These are phyloP conservation scores for Apogon hyalosoma DNA, from an alignment of 2,797 vertebrate genomes.

Conservation along the genomic window DNA sequence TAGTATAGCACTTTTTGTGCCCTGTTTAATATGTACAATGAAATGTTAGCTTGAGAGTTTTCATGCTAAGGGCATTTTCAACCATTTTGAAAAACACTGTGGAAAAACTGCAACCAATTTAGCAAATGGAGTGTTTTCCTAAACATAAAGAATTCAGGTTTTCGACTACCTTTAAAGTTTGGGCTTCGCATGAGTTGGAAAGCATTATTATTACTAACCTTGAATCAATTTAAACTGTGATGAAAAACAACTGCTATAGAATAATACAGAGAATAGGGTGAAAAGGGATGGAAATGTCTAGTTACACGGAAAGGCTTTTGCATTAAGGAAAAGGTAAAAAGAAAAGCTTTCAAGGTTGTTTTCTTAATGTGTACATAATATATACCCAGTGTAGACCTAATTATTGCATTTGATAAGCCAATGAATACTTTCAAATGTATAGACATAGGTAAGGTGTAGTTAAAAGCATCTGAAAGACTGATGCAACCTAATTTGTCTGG, in stretches of 20 bases:
- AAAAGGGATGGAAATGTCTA: background rate
- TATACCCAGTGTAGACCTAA: background rate
- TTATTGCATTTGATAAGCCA: background rate
- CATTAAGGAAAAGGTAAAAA: too few species aligned
- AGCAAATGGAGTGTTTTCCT: constrained; percentile 5
- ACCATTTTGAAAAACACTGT: background rate
- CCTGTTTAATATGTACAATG: background rate
- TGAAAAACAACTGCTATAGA: constrained; percentile 17
- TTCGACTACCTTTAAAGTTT: background rate
- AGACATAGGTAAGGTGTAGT: background rate
- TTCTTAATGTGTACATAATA: too few species aligned
- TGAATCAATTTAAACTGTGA: constrained; percentile 22
- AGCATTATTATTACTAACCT: constrained; percentile 20
- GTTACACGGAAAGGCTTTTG: background rate
- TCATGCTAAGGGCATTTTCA: background rate
- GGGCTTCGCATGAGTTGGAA: constrained; percentile 4
- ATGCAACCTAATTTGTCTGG: background rate
- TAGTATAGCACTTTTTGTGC: background rate
- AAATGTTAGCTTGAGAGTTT: background rate
- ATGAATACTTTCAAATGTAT: background rate
- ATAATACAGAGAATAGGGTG: background rate
- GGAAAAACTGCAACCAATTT: constrained; percentile 10
- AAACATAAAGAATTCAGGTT: constrained; percentile 11
- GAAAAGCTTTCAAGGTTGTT: too few species aligned
- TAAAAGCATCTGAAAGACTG: background rate